Base-by-base conservation (phyloP, 1,140 invertebrate species). In the Papilio polytes region DNA sequence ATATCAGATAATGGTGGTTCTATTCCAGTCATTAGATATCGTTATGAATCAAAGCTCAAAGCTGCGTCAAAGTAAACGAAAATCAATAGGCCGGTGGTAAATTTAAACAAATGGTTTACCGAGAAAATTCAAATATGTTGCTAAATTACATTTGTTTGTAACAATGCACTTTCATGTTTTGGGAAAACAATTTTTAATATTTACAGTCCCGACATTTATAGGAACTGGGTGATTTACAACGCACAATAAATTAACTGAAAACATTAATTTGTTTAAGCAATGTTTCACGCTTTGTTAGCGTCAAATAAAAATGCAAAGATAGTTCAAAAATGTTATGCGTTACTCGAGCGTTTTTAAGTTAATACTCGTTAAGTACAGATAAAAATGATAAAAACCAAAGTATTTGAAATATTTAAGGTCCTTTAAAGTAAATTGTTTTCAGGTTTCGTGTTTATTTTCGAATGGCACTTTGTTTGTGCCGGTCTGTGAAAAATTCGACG, bases 381-480 rank as follows among this genome's bases (percentile, higher is more conserved):
- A 41, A 41, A 41, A 8, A 41, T 7, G 6, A 36, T 41, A 8
- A 8, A 8, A 8, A 6, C 6, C 3, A 36, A 36, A 4, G 26
- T 31, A 70, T 15, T 70, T 36, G 13, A 70, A 36, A 31, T 70
- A 31, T 70, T 7, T 70, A 26, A 15, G 10, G 22, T 70, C 46
- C 76, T 36, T 8, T 70, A 72, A 78, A 79, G 20, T 44, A 41
- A 51, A 12, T 56, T 22, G 36, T 18, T 51, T 80, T 18, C 86
- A 92, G 91, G 78, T 92, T 92, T 74, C 85, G 91, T 46, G 85
- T 94, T 73, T 94, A 94, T 80, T 94, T 94, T 74, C 89, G 89
- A 20, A 26, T 94, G 59, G 92, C 91, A 6, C 81, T 94, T n/a
- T 94, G 93, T 82, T 93, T 90, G 87, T 93, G 93, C 83, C 80